Evolutionary conservation across 2,113 vertebrate species (phyloP), one percentile per base, ranked within the genome.

Genomic region (Rhegmatorhina hoffmannsi): DNA sequence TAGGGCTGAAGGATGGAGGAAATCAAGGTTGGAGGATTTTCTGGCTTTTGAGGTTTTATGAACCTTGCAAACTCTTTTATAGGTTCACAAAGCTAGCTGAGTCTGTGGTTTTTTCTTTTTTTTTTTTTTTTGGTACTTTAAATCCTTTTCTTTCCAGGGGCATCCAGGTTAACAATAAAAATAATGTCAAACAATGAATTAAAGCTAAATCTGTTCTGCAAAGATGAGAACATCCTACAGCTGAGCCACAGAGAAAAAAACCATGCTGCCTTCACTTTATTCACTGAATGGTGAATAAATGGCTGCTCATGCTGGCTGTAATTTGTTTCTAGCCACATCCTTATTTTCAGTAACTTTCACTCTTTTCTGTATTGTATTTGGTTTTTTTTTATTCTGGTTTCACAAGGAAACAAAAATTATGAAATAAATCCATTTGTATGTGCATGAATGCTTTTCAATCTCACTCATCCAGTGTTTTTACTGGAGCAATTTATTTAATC

Each of bases 11-110:
- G 34, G 43, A 73, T 70, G 67, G 59, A 87, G 85, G 92, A 90
- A 93, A 92, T 81, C 0, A 0, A n/a, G 36, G 59, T 24, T 84
- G 80, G 76, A 92, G 43, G 56, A 86, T 96, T 95, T 97, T 95
- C 80, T 92, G 86, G 69, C 36, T 94, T 82, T 93, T 93, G 86
- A 96, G 85, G 36, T 94, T 97, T 96, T 96, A 94, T 84, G 85
- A 94, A 96, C 68, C 85, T 93, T 94, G 56, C 60, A 82, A 89
- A 86, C 85, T 81, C 31, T 72, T 96, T 96, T 95, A 95, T 90
- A 49, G 34, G 9, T 84, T 95, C 73, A 64, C 44, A 96, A 95
- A 95, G 17, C 56, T 70, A 60, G 79, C 12, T 89, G 47, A 64
- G n/a, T 81, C 66, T 86, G 84, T 20, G 67, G 83, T 43, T 43